These are phyloP conservation scores for Aptenodytes forsteri DNA, from an alignment of 2,113 vertebrate genomes.

Conservation along the genomic window DNA sequence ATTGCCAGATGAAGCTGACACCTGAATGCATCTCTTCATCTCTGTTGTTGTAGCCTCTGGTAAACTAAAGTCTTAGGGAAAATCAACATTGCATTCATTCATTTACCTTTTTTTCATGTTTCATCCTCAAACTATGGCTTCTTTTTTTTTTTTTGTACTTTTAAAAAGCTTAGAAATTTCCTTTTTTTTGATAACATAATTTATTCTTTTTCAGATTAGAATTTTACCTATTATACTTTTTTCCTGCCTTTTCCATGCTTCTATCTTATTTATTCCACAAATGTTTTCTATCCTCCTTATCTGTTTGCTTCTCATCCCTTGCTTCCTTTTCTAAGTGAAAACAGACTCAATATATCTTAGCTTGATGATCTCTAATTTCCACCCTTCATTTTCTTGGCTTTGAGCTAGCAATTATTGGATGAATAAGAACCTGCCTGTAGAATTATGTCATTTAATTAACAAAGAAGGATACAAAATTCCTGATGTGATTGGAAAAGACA, in stretches of 20 bases:
- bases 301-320: background rate
- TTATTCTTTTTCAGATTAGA: background rate
- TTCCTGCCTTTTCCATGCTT: background rate
- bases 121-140: background rate
- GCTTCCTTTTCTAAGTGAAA: background rate
- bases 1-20: background rate
- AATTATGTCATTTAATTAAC: background rate
- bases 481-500: background rate
- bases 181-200: background rate
- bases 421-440: background rate
- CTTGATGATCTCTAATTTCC: background rate
- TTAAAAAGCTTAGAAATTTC: background rate
- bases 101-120: background rate
- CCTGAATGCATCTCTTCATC: background rate
- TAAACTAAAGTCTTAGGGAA: conserved; percentile 30
- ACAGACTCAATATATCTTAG: background rate
- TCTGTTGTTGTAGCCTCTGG: background rate
- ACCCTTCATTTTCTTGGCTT: background rate
- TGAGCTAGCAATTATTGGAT: background rate
- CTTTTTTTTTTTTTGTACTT: background rate
- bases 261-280: background rate
- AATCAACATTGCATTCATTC: conserved; percentile 24
- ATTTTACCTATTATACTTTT: background rate
- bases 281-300: background rate
- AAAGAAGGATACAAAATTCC: background rate